A percentile compares a stretch with the other conserved stretches of the same genome.
phyloP scores from a whole-genome alignment of 2,797 vertebrate species.

The Coranthus polyacanthus region DNA sequence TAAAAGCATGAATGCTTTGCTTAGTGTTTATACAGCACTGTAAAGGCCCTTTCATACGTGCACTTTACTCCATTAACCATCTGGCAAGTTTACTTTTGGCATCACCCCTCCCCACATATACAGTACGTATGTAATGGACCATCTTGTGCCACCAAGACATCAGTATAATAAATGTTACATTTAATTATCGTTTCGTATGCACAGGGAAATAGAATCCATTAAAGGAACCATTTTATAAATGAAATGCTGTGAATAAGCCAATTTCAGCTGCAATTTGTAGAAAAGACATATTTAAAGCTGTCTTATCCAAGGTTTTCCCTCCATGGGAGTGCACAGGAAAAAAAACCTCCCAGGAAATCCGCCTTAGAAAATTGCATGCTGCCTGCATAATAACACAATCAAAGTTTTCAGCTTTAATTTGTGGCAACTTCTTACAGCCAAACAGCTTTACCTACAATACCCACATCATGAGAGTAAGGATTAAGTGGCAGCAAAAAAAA shows the following conservation, averaged over 20 bases:
- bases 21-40: slow-evolving; percentile 31
- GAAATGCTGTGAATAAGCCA: slow-evolving; percentile 15
- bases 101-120: background rate
- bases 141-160: slow-evolving; percentile 5
- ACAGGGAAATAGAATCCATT: slow-evolving; percentile 17
- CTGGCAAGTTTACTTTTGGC: slow-evolving; percentile 15
- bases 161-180: slow-evolving; percentile 6
- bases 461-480: slow-evolving; percentile 5
- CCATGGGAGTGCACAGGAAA: background rate
- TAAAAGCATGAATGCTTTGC: background rate
- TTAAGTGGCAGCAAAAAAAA: background rate
- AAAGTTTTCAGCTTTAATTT: slow-evolving; percentile 39
- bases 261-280: slow-evolving; percentile 26
- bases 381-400: slow-evolving; percentile 19
- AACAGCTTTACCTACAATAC: slow-evolving; percentile 34
- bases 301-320: slow-evolving; percentile 8
- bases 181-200: slow-evolving; percentile 19
- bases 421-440: slow-evolving; percentile 3
- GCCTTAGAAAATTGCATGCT: slow-evolving; percentile 15
- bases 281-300: slow-evolving; percentile 24
- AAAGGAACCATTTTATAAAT: slow-evolving; percentile 25
- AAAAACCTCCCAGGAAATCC: slow-evolving; percentile 22
- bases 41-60: slow-evolving; percentile 41
- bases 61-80: slow-evolving; percentile 36
- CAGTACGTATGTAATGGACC: background rate